Evolutionary conservation across 2,888 invertebrate species (phyloP), one percentile per base, ranked within the genome.

Genomic region (Acrobasis repandana): DNA sequence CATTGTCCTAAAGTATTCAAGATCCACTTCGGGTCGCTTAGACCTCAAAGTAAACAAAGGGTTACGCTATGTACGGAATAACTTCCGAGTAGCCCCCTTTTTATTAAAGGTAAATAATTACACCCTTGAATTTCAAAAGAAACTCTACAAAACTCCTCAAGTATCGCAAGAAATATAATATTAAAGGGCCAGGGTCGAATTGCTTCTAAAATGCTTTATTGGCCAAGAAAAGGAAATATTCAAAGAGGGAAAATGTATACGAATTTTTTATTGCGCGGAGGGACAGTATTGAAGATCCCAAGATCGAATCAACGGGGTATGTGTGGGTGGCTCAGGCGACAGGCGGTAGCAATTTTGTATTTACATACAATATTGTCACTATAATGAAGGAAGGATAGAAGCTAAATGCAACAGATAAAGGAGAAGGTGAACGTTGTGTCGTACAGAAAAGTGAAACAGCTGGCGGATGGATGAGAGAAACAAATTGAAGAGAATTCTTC

Each of bases 221-320:
- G 63, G 58, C 52, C 52, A 54, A 63, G 58, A 61, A 65, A 58
- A 59, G 33, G 61, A 60, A 61, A 66, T 65, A 66, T 64, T 67
- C 65, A 67, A 54, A 52, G 60, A 65, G 65, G 61, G 49, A 60
- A 63, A 62, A 66, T 61, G 58, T 47, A 59, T 60, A 60, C 52
- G 51, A 52, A 56, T 61, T 72, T 70, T 70, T 67, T 67, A 69
- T 67, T 69, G 62, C 62, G 62, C 2, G 28, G 28, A 65, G 62
- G 66, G 69, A 66, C 71, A 65, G 65, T 63, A 64, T 63, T 63
- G 65, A 63, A 64, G 63, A 64, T 63, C 65, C 60, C 63, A 52
- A 61, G 66, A 70, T 72, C 66, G 63, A 70, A 70, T 73, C 73
- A 69, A 63, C 61, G 60, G 56, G 60, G 60, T 51, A 49, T 34